Evolutionary conservation across 2,113 vertebrate genomes (phyloP), one percentile per base, ranked within the genome.

Genomic region (Nesoenas mayeri): DNA sequence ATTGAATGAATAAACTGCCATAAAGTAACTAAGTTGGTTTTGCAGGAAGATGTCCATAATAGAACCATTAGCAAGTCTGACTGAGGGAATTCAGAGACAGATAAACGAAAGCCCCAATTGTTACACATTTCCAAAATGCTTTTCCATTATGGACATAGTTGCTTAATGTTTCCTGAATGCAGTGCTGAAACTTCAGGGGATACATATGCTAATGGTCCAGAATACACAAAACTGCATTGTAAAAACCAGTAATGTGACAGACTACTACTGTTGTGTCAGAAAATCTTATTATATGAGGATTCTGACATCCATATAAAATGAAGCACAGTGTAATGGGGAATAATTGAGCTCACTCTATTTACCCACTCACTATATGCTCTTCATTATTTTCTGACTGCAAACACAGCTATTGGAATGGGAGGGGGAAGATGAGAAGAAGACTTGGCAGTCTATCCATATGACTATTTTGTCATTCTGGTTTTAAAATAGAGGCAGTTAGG

Each of bases 201-300:
- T 82, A 73, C 53, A 85, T 42, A 78, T 56, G 80, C 31, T 90
- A 79, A 91, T 70, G 64, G 51, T 73, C 48, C 75, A 71, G 48
- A 91, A 89, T 74, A 93, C 24, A 78, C 18, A 90, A 87, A 88
- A 88, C 42, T 86, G 40, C 48, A 62, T 38, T 84, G 61, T 73
- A 78, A 88, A 96, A 96, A 80, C 8, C 62, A 93, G 48, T 78
- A 85, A 93, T 66, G 54, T 85, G 48, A 80, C 4, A 85, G 66
- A 79, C 47, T 92, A 67, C 67, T 85, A 90, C 34, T 25, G 58
- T 38, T 18, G 12, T 26, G 17, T 82, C 70, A 87, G 78, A 94
- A 95, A 93, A 89, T 66, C 70, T 72, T 91, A 95, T 88, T 88
- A 82, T 36, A 44, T 66, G 66, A 96, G 42, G 48, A 92, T 91